Percentiles rank a stretch among this genome's conserved stretches.
Conservation (phyloP, 2,113 vertebrate species). For the Cavia porcellus region DNA sequence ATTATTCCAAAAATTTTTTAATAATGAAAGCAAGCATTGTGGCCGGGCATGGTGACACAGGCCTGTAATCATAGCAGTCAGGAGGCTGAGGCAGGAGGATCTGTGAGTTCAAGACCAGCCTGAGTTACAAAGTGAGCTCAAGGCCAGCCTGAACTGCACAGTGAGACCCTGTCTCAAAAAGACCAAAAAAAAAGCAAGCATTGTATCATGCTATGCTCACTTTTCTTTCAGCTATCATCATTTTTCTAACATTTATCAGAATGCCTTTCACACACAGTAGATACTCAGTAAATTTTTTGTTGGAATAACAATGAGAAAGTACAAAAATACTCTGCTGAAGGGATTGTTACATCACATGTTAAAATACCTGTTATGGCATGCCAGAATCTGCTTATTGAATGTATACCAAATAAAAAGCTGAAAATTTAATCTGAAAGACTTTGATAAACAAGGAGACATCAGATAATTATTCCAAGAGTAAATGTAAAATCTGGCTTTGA, state of each 20-base stretch:
- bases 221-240: constrained; percentile 14
- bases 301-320: constrained; percentile 10
- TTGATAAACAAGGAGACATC: background rate
- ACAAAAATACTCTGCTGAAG: constrained; percentile 31
- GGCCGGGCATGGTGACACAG: no score
- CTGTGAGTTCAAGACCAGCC: no score
- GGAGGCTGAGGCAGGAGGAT: no score
- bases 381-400: background rate
- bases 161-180: no score
- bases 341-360: background rate
- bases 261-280: background rate
- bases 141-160: no score
- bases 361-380: background rate
- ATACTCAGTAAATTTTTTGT: constrained; percentile 32
- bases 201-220: background rate
- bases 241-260: constrained; percentile 43
- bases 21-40: constrained; percentile 2
- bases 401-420: background rate
- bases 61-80: no score
- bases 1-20: constrained; percentile 45
- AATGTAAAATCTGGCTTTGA: constrained; percentile 38
- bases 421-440: background rate
- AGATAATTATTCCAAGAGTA: constrained; percentile 42
- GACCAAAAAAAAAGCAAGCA: background rate
- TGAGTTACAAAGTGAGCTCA: no score